Conservation (phyloP, 2,797 vertebrate species). For the Syngnathus rostellatus region DNA sequence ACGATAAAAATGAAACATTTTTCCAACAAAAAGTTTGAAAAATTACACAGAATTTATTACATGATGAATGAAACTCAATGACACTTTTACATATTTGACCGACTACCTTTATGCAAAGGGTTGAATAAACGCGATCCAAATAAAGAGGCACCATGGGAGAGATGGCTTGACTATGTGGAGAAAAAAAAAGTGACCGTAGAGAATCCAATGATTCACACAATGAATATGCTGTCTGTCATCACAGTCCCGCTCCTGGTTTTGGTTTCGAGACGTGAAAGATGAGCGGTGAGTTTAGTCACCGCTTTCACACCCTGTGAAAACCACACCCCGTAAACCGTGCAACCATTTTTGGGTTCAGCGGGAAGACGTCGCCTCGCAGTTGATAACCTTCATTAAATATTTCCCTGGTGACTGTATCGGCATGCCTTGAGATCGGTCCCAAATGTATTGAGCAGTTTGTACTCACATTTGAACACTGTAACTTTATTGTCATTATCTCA, state of each 20-base stretch:
- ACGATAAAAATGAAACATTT: not conserved
- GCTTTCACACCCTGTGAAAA: constrained; percentile 42
- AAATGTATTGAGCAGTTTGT: not conserved
- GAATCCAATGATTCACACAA: constrained; percentile 52
- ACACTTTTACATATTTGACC: not conserved
- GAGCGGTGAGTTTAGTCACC: constrained; percentile 18
- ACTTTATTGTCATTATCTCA: not conserved
- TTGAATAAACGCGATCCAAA: not conserved
- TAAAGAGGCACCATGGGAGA: not conserved
- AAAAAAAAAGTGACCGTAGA: constrained; percentile 31
- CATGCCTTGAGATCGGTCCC: constrained; percentile 14
- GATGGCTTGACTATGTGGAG: constrained; percentile 33
- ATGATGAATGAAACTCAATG: not conserved
- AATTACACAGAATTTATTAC: not conserved
- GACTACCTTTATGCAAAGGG: not conserved
- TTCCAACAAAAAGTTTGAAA: not conserved
- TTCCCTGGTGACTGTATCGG: constrained; percentile 30
- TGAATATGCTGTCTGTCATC: constrained; percentile 38
- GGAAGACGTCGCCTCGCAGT: constrained; percentile 28
- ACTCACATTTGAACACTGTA: not conserved
- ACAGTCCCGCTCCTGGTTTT: constrained; percentile 39
- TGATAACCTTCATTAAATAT: constrained; percentile 24
- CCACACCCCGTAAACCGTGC: constrained; percentile 31
- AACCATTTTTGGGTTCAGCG: constrained; percentile 20
- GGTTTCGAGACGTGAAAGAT: constrained; percentile 23